Base-by-base conservation (phyloP, 2,888 invertebrate genomes). In the Protophormia terraenovae region DNA sequence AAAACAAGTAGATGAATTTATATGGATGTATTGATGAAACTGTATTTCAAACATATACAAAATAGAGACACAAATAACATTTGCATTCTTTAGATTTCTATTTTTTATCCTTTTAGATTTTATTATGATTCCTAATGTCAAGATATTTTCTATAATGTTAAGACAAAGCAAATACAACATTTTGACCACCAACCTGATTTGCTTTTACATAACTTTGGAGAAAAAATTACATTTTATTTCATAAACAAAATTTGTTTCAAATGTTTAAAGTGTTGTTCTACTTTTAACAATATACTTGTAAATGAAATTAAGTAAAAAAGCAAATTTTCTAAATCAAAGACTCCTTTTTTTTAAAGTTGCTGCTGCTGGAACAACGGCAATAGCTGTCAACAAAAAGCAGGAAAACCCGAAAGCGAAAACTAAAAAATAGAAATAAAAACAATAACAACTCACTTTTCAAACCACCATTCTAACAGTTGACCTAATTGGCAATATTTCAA, bases 401-500 rank as follows among this genome's bases (percentile, higher is more conserved):
- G 32, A 32, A 69, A 35, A 47, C 5, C 5, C 19, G 7, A 62
- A 38, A 19, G 35, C n/a, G 35, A 19, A n/a, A 22, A 41, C 10
- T 32, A 8, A 8, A 6, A 32, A 53, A n/a, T n/a, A n/a, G n/a
- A n/a, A 24, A n/a, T 3, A 4, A n/a, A 10, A 50, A 53, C 41
- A 50, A 55, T 47, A 58, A 35, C 62, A 62, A 58, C 67, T 64
- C 62, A 82, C 53, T 76, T 76, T 76, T 29, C 14, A 27, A 69
- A 82, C 22, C 62, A 19, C 41, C 71, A 45, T 69, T 71, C 24
- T 55, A 64, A 32, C 32, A 38, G 75, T 76, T 82, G 82, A 82
- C 82, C 82, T 71, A 82, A 82, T 82, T 82, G 82, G 82, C 82
- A 82, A 50, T 71, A 75, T 64, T 82, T 82, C 82, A 82, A 82